phyloP scores from a whole-genome alignment of 2,888 invertebrate species.

The Oscheius onirici region DNA sequence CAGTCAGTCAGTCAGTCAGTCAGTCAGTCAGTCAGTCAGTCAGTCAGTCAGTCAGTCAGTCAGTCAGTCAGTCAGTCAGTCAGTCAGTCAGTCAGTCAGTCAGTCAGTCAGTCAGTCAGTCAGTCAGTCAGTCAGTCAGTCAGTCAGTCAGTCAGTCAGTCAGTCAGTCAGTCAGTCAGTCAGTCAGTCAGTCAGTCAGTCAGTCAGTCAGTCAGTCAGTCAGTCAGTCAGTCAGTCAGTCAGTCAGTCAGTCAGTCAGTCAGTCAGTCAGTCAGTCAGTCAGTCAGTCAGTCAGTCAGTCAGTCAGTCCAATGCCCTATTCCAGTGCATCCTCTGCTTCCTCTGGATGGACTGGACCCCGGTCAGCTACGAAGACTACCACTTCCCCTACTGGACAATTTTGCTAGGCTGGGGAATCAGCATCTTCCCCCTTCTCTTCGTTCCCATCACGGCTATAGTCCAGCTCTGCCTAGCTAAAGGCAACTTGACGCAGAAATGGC shows the following conservation, averaged over 20 bases:
- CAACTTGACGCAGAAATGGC: conserved; percentile 66
- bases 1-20: neutral
- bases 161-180: neutral
- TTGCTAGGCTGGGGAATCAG: conserved; percentile 79
- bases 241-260: neutral
- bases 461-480: conserved; percentile 72
- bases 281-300: neutral
- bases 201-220: neutral
- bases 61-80: neutral
- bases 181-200: neutral
- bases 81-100: neutral
- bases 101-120: neutral
- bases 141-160: neutral
- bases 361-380: conserved; percentile 78
- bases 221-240: neutral
- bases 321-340: conserved; percentile 81
- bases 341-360: conserved; percentile 80
- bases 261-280: neutral
- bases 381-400: conserved; percentile 76
- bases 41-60: neutral
- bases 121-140: neutral
- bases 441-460: conserved; percentile 78
- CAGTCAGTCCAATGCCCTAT: conserved; percentile 19
- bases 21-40: neutral
- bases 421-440: conserved; percentile 79